Evolutionary conservation across 2,113 vertebrate species (phyloP).

Genomic region (Urocitellus parryii): DNA sequence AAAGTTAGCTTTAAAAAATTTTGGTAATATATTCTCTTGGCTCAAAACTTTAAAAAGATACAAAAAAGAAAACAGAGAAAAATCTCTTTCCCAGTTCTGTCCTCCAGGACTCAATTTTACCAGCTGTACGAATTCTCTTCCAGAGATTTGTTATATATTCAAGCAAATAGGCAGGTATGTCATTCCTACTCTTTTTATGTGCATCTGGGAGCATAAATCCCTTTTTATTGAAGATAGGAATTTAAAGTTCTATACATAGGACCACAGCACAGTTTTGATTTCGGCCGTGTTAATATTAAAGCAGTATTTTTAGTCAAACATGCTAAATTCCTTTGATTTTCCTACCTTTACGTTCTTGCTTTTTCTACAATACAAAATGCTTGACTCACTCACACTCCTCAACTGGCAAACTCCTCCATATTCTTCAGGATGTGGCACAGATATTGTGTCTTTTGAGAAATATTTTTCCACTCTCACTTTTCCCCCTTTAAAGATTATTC

Average conservation of each 20-base stretch:
- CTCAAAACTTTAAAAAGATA: constrained; percentile 20
- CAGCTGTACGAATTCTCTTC: neutral
- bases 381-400: neutral
- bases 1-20: neutral
- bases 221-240: constrained; percentile 54
- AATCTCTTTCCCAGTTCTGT: neutral
- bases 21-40: neutral
- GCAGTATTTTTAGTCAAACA: constrained; percentile 15
- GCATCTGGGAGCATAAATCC: constrained; percentile 28
- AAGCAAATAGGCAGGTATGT: neutral
- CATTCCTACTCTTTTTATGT: neutral
- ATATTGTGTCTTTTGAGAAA: neutral
- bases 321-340: neutral
- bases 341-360: neutral
- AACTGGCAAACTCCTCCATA: neutral
- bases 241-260: neutral
- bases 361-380: neutral
- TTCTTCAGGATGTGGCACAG: neutral
- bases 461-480: neutral
- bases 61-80: neutral
- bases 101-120: neutral
- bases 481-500: neutral
- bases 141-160: neutral
- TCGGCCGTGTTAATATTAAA: neutral
- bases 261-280: neutral